Percentiles rank a stretch among this genome's conserved stretches.
phyloP scores from a whole-genome alignment of 1,140 invertebrate genomes.

The Drosophila rhopaloa region DNA sequence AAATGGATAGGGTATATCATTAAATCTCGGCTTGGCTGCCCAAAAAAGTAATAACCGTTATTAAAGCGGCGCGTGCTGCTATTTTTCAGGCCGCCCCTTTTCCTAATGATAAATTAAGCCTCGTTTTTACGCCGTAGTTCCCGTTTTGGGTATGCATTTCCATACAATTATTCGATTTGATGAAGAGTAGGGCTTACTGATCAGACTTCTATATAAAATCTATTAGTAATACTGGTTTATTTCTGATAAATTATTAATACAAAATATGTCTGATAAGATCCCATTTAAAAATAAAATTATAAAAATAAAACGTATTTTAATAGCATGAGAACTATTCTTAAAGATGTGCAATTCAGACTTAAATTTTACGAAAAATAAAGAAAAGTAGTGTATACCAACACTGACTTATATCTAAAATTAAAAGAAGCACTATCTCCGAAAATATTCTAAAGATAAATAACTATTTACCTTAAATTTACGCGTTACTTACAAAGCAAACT shows the following conservation, averaged over 20 bases:
- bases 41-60: constrained; percentile 16
- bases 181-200: not conserved
- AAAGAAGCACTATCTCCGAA: not conserved
- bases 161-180: not conserved
- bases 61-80: not conserved
- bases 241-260: too few species aligned
- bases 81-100: not conserved
- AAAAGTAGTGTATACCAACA: too few species aligned
- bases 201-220: too few species aligned
- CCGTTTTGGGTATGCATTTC: not conserved
- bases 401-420: too few species aligned
- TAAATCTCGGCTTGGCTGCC: constrained; percentile 12
- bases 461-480: constrained; percentile 6
- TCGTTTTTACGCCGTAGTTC: not conserved
- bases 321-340: too few species aligned
- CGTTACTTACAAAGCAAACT: not conserved
- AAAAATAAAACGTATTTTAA: too few species aligned
- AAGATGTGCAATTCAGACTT: too few species aligned
- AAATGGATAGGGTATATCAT: constrained; percentile 29
- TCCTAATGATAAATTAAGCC: too few species aligned
- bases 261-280: too few species aligned
- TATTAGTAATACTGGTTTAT: too few species aligned
- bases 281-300: too few species aligned
- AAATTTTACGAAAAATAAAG: too few species aligned
- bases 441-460: not conserved